phyloP scores from a whole-genome alignment of 2,113 vertebrate species.

The Myotis yumanensis region DNA sequence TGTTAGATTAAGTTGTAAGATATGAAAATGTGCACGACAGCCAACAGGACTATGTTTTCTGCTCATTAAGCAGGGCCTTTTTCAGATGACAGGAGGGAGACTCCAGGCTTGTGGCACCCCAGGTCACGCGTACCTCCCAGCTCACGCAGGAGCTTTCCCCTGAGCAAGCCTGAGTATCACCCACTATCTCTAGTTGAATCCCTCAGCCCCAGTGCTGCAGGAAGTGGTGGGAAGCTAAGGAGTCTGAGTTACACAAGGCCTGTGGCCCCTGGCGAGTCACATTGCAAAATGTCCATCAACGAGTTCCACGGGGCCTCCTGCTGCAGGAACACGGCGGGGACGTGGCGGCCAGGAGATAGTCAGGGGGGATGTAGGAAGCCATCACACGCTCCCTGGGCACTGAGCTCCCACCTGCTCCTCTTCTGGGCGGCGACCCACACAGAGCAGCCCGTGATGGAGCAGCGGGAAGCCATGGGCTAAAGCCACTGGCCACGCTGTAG shows the following conservation, averaged over 20 bases:
- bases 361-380: neutral
- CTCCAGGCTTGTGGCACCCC: neutral
- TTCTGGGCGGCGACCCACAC: neutral
- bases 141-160: neutral
- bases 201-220: neutral
- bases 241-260: neutral
- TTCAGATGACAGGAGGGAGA: neutral
- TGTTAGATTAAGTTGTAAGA: neutral
- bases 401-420: neutral
- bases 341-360: neutral
- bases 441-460: neutral
- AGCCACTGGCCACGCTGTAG: neutral
- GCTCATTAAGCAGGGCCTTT: neutral
- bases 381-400: neutral
- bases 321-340: neutral
- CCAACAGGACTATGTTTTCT: neutral
- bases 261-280: neutral
- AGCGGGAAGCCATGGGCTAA: neutral
- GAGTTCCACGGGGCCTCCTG: neutral
- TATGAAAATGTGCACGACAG: neutral
- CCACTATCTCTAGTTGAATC: neutral
- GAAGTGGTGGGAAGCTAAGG: neutral
- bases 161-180: neutral
- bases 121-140: neutral
- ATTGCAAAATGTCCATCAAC: neutral